phyloP scores from a whole-genome alignment of 2,113 vertebrate species.

The Syngnathus scovelli region DNA sequence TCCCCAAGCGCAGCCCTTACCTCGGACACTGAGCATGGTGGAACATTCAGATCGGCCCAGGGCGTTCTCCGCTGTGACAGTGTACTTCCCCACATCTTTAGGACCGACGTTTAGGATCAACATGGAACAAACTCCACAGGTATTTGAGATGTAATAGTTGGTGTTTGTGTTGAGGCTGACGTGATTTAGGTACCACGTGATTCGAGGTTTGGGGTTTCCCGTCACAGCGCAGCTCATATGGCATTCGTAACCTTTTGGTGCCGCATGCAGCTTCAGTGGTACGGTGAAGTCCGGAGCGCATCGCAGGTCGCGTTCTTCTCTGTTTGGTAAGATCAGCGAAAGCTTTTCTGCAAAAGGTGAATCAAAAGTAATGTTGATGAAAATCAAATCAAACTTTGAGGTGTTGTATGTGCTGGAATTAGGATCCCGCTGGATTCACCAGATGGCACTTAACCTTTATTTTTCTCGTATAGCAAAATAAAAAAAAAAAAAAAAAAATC shows the following conservation, averaged over 20 bases:
- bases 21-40: conserved; percentile 75
- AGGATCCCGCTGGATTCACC: neutral
- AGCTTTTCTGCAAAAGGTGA: conserved; percentile 57
- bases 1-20: conserved; percentile 44
- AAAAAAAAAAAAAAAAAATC: neutral
- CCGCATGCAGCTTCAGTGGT: conserved; percentile 73
- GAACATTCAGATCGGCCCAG: conserved; percentile 71
- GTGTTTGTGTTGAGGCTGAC: conserved; percentile 70
- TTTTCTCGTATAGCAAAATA: neutral
- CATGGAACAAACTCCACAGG: conserved; percentile 82
- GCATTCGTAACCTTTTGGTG: conserved; percentile 76
- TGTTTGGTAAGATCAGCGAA: conserved; percentile 46
- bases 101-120: conserved; percentile 70
- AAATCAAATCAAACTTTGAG: neutral
- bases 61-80: conserved; percentile 70
- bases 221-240: conserved; percentile 83
- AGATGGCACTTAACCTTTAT: neutral
- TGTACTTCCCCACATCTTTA: conserved; percentile 76
- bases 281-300: conserved; percentile 75
- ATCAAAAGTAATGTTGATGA: neutral
- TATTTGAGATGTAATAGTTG: conserved; percentile 71
- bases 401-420: neutral
- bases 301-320: conserved; percentile 58
- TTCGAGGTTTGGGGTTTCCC: conserved; percentile 73
- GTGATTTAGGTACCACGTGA: conserved; percentile 80